Conservation (phyloP, 2,113 vertebrate species). For the Elephas maximus region DNA sequence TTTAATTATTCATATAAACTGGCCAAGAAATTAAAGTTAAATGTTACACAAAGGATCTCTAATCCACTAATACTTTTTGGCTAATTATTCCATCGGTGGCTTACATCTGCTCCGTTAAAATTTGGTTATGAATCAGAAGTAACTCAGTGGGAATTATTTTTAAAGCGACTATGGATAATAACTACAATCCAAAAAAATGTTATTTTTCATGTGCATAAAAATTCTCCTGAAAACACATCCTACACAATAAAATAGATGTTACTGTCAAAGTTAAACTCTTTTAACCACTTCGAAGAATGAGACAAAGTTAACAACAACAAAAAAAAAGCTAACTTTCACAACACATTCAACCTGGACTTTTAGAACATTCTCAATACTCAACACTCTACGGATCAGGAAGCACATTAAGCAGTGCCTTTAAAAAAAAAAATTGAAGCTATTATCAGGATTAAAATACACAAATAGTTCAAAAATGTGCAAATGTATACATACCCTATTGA, state of each 20-base stretch:
- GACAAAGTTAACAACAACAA: conserved; percentile 41
- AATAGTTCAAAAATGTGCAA: background rate
- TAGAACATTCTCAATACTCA: background rate
- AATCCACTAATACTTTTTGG: conserved; percentile 67
- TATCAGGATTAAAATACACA: conserved; percentile 9
- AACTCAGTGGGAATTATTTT: conserved; percentile 71
- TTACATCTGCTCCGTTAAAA: conserved; percentile 70
- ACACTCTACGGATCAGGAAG: conserved; percentile 33
- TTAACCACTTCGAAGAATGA: conserved; percentile 23
- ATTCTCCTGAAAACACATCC: conserved; percentile 59
- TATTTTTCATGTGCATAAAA: conserved; percentile 57
- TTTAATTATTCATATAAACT: conserved; percentile 80
- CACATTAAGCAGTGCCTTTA: conserved; percentile 12
- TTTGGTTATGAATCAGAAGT: conserved; percentile 70
- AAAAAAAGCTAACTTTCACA: conserved; percentile 32
- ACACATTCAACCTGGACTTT: background rate
- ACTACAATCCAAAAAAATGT: conserved; percentile 65
- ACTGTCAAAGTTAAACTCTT: conserved; percentile 53
- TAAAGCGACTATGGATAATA: conserved; percentile 66
- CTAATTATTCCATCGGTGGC: conserved; percentile 73
- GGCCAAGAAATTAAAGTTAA: conserved; percentile 75
- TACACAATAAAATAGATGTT: conserved; percentile 46
- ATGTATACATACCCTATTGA: background rate
- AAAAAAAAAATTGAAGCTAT: conserved; percentile 25
- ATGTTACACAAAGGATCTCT: conserved; percentile 75